Conservation (phyloP, 2,113 vertebrate species). For the Fukomys damarensis region DNA sequence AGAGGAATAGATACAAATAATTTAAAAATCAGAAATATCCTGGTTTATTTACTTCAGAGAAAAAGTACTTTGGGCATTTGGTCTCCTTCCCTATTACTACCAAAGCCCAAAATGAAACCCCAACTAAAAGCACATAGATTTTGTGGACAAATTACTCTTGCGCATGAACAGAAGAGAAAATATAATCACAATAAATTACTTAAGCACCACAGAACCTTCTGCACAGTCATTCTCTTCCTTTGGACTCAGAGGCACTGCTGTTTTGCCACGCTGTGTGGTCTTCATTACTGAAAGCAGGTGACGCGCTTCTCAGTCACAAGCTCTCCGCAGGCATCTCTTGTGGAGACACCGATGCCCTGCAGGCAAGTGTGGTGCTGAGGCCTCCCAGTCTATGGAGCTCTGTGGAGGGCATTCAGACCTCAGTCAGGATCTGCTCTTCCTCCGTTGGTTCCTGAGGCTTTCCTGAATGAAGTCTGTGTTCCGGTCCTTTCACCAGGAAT, state of each 20-base stretch:
- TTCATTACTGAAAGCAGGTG: neutral
- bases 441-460: neutral
- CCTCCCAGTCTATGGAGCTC: neutral
- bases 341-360: neutral
- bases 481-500: neutral
- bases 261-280: neutral
- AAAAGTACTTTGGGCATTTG: neutral
- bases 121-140: neutral
- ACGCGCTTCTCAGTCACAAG: neutral
- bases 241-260: neutral
- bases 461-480: neutral
- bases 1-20: conserved; percentile 19
- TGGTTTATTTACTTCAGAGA: neutral
- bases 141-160: neutral
- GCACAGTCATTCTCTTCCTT: neutral
- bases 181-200: conserved; percentile 44
- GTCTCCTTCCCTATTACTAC: neutral
- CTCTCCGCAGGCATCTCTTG: neutral
- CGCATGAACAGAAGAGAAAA: neutral
- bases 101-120: neutral
- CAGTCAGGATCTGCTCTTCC: neutral
- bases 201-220: neutral
- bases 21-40: conserved; percentile 14
- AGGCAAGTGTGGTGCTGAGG: neutral
- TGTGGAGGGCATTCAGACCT: neutral